Evolutionary conservation across 2,888 invertebrate genomes (phyloP).

Genomic region (Camponotus fellah): DNA sequence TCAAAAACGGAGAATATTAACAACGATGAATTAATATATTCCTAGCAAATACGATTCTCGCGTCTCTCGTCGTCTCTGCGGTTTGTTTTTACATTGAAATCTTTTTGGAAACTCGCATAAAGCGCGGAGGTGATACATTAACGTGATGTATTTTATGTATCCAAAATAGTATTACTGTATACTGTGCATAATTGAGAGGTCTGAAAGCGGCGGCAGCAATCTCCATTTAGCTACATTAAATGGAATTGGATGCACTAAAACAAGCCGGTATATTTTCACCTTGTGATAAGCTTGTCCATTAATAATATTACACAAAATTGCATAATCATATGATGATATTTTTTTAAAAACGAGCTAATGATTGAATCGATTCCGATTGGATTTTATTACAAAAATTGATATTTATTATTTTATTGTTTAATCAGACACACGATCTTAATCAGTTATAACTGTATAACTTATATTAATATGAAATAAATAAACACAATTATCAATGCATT

Average conservation of each 20-base stretch:
- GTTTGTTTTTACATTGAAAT: neutral
- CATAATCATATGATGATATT: neutral
- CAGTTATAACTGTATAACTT: neutral
- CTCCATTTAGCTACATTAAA: constrained; percentile 27
- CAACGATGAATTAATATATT: constrained; percentile 18
- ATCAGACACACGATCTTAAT: neutral
- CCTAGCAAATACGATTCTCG: neutral
- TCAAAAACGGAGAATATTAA: constrained; percentile 29
- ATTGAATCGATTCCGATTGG: neutral
- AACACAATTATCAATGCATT: neutral
- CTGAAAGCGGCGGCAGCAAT: constrained; percentile 3
- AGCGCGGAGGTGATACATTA: constrained; percentile 5
- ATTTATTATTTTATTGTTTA: neutral
- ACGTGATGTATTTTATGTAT: constrained; percentile 9
- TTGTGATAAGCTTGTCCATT: neutral
- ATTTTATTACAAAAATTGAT: neutral
- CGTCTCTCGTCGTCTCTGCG: neutral
- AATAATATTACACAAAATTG: neutral
- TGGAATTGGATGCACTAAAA: neutral
- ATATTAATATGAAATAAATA: neutral
- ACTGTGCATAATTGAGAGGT: constrained; percentile 25
- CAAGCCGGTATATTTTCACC: constrained; percentile 12
- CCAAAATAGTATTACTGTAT: neutral
- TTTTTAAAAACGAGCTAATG: neutral
- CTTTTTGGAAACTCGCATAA: constrained; percentile 1